These are phyloP conservation scores for Oxygymnocypris stewartii DNA, from an alignment of 2,113 vertebrate species.

Conservation along the genomic window DNA sequence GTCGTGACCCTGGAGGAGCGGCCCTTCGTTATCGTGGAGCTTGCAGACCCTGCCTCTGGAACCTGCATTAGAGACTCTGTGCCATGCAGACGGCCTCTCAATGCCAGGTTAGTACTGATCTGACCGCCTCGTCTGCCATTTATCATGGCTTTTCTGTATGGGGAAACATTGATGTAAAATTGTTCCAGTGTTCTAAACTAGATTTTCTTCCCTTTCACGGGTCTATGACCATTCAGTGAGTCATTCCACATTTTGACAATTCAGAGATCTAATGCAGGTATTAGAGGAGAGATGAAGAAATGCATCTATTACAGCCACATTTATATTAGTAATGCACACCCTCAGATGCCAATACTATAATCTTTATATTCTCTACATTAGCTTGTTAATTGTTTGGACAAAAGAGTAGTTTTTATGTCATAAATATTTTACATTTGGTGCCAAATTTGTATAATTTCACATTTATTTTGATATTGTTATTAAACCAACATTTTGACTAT, in stretches of 20 bases:
- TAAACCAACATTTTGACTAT: too few relatives aligned
- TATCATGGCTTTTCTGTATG: background rate
- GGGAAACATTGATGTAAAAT: background rate
- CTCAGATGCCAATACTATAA: background rate
- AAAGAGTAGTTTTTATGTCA: background rate
- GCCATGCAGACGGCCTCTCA: constrained; percentile 88
- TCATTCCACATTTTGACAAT: background rate
- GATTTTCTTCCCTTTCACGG: background rate
- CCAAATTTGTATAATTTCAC: background rate
- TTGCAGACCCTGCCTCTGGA: constrained; percentile 85
- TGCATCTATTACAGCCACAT: too few relatives aligned
- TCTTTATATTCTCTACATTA: background rate
- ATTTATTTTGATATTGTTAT: background rate
- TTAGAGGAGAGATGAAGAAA: background rate
- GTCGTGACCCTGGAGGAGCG: constrained; percentile 94
- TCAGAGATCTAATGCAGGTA: background rate
- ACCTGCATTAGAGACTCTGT: constrained; percentile 94
- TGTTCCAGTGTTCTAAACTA: background rate
- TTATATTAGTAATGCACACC: background rate
- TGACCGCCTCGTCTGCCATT: too few relatives aligned
- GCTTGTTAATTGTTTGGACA: background rate
- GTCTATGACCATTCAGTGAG: background rate
- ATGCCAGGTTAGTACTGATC: constrained; percentile 77
- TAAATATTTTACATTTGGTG: background rate
- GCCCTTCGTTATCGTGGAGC: constrained; percentile 94